A percentile compares a stretch with the other conserved stretches of the same genome.
Conservation (phyloP, 1,140 invertebrate species). For the Hermetia illucens region DNA sequence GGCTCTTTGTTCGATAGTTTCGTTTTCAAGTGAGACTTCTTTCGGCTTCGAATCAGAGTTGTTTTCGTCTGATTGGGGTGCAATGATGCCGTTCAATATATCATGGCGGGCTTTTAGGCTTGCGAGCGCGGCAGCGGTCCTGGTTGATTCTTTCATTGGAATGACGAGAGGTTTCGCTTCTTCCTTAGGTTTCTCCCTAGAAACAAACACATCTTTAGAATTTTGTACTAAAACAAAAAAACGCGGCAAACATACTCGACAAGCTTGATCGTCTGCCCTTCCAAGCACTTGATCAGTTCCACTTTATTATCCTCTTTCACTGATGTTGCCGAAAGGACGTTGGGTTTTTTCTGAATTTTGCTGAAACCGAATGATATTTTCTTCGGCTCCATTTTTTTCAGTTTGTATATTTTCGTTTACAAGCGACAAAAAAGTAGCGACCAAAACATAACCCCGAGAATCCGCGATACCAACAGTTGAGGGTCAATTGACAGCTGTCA, state of each 20-base stretch:
- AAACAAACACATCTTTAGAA: too few species aligned
- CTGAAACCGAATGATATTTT: conserved; percentile 67
- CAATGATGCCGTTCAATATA: conserved; percentile 16
- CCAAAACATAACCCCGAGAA: not conserved
- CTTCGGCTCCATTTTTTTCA: conserved; percentile 34
- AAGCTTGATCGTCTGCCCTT: conserved; percentile 57
- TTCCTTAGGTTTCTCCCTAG: conserved; percentile 37
- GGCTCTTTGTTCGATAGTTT: conserved; percentile 38
- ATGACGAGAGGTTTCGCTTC: conserved; percentile 42
- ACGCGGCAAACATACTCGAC: conserved; percentile 53
- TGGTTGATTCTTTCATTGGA: conserved; percentile 39
- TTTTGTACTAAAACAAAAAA: too few species aligned
- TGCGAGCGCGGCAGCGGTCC: conserved; percentile 36
- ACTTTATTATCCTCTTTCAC: conserved; percentile 35
- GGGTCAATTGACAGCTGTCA: not conserved
- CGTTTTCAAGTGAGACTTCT: conserved; percentile 14
- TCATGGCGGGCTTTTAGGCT: conserved; percentile 22
- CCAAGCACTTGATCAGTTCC: conserved; percentile 58
- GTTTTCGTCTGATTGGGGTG: conserved; percentile 18
- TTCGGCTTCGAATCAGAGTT: conserved; percentile 10
- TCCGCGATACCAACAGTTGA: not conserved
- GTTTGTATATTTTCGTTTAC: not conserved
- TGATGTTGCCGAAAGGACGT: conserved; percentile 27
- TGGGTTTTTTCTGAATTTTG: conserved; percentile 50
- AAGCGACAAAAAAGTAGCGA: not conserved